Base-by-base conservation (phyloP, 64 coral and sea anemone species). In the Stylophora pistillata region DNA sequence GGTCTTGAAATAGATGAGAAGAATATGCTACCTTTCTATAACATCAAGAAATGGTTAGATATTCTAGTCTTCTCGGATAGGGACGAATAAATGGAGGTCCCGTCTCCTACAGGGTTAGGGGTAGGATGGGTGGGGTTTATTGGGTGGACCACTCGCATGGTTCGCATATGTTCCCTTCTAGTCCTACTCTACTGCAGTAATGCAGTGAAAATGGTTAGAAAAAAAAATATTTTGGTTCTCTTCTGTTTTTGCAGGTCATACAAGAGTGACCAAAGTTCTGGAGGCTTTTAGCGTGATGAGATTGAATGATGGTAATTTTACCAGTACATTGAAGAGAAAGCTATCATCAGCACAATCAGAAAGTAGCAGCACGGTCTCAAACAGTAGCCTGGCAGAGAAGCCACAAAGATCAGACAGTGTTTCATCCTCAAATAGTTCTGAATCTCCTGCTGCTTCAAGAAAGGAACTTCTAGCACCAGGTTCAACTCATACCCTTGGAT, bases 261-360 rank as follows among this genome's bases (percentile, higher is more conserved):
- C 90, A 33, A 96, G 93, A 76, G 86, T 96, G 31, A 93, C 87
- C 23, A 96, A 96, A 78, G 92, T 88, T n/a, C 59, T 96, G 18
- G 95, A 96, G 71, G 95, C 95, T 9, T 96, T 92, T 87, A 96
- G 95, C 76, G 95, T 96, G 26, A 87, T 96, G 87, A 62, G 91
- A 62, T 74, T 96, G 72, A 96, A 93, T 96, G 95, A 96, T 15
- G 86, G 80, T 23, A 96, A 89, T 47, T 96, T 96, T n/a, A 96
- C 95, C 29, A 89, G 87, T 21, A 91, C 88, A 20, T 56, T 96
- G n/a, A 88, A 96, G 62, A 68, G 85, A 72, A 96, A 90, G 74
- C 53, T 94, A 21, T 86, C 92, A 57, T 62, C 86, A 71, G 74
- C 81, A 18, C 17, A 56, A 27, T 89, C 80, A 20, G 81, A 94